Evolutionary conservation across 2,113 vertebrate genomes (phyloP).

Genomic region (Carassius auratus): DNA sequence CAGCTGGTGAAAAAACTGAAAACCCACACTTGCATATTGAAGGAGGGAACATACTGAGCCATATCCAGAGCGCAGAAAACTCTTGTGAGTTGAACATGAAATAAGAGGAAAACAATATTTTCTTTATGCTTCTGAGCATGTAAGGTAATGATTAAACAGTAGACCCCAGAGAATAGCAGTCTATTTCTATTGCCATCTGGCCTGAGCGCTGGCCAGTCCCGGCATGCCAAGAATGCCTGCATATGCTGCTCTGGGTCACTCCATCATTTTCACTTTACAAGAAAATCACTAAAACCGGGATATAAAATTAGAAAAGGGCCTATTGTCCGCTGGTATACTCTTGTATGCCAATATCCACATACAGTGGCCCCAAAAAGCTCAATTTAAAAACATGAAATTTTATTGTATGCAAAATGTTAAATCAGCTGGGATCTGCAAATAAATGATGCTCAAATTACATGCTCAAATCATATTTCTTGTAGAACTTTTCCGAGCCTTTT

Average conservation of each 20-base stretch:
- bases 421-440: not conserved
- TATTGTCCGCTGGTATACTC: not conserved
- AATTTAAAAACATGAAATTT: not conserved
- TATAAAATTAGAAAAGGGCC: not conserved
- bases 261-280: constrained; percentile 22
- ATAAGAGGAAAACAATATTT: not conserved
- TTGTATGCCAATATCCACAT: not conserved
- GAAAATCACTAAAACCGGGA: constrained; percentile 4
- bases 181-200: constrained; percentile 28
- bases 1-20: not conserved
- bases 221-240: constrained; percentile 51
- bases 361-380: not conserved
- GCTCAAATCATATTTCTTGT: not conserved
- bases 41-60: not conserved
- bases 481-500: too few species aligned
- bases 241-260: constrained; percentile 16
- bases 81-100: not conserved
- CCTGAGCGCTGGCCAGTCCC: constrained; percentile 15
- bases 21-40: not conserved
- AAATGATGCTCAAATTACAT: not conserved
- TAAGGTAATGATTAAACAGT: constrained; percentile 34
- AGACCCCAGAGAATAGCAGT: not conserved
- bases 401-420: not conserved
- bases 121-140: constrained; percentile 8
- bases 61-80: not conserved